Conservation (phyloP, 2,888 invertebrate genomes). For the Rhodophaea formosa region DNA sequence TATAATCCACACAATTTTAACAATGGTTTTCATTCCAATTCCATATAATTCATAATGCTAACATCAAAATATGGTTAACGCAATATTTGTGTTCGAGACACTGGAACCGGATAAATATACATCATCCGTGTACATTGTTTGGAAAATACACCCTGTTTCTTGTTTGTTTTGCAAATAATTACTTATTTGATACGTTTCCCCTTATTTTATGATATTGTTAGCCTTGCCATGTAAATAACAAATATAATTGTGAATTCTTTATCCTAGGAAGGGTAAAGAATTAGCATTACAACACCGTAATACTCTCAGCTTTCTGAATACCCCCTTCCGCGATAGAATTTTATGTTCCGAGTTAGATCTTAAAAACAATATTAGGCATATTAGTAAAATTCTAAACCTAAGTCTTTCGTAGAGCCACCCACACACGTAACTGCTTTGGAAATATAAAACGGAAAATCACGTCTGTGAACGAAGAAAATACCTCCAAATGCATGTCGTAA, state of each 20-base stretch:
- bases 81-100: conserved; percentile 11
- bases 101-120: background rate
- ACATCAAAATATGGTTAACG: background rate
- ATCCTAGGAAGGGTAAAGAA: no score
- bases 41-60: background rate
- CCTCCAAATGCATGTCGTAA: background rate
- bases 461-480: background rate
- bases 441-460: background rate
- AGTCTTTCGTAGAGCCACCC: no score
- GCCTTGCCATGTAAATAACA: background rate
- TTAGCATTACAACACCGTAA: no score
- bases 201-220: background rate
- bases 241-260: no score
- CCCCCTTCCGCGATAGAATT: no score
- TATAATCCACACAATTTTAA: background rate
- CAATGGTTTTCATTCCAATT: background rate
- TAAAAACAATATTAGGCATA: no score
- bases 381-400: no score
- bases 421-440: no score
- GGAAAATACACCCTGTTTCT: conserved; percentile 2
- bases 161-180: background rate
- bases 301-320: no score
- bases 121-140: conserved; percentile 8
- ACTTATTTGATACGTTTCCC: no score
- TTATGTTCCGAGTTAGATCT: no score